A percentile compares a stretch with the other conserved stretches of the same genome.
Evolutionary conservation across 2,113 vertebrate genomes (phyloP).

Genomic region (Eonycteris spelaea): DNA sequence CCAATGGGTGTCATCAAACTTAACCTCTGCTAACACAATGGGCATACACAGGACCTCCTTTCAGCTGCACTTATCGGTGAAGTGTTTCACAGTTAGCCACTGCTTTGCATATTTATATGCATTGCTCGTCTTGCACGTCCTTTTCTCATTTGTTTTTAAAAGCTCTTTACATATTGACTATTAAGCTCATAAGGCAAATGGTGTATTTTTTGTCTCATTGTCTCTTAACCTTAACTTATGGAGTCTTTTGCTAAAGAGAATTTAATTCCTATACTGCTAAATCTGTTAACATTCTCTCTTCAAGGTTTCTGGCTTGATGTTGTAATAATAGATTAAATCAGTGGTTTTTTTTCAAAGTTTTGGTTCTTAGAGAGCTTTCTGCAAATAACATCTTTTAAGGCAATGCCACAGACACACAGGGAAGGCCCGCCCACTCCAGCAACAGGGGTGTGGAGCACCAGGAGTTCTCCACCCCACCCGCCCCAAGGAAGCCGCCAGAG

Average conservation of each 20-base stretch:
- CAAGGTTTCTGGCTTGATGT: not conserved
- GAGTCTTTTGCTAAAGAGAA: not conserved
- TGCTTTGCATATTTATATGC: not conserved
- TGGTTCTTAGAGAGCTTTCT: not conserved
- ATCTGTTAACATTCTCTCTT: not conserved
- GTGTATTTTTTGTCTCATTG: not conserved
- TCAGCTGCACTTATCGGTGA: too few species aligned
- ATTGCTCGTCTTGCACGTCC: not conserved
- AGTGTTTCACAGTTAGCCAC: not conserved
- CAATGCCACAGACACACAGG: not conserved
- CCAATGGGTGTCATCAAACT: not conserved
- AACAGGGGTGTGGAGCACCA: accelerated
- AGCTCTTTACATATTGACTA: conserved; percentile 3
- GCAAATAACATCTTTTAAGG: not conserved
- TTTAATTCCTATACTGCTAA: not conserved
- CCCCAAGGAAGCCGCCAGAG: not conserved
- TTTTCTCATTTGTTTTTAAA: not conserved
- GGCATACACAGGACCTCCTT: not conserved
- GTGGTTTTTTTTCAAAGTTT: not conserved
- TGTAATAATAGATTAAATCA: not conserved
- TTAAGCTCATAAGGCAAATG: not conserved
- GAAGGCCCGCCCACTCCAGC: not conserved
- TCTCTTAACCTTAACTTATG: not conserved
- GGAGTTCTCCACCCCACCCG: not conserved
- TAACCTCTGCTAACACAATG: accelerated